Percentiles rank a stretch among this genome's conserved stretches.
Conservation (phyloP, 2,888 invertebrate species). For the Drosophila kanekoi region DNA sequence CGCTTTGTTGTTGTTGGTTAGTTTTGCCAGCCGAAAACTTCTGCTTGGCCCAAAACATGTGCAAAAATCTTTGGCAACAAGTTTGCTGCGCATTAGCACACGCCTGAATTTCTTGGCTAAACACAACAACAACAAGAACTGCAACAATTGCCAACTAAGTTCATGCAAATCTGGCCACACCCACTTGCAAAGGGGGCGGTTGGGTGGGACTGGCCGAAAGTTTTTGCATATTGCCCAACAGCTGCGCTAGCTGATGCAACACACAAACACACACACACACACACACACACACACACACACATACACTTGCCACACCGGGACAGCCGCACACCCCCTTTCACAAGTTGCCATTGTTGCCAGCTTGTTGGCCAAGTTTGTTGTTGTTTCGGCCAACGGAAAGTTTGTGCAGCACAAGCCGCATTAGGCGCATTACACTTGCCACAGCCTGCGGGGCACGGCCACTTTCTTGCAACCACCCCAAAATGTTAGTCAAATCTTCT, state of each 20-base stretch:
- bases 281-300: not conserved
- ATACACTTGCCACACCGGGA: not conserved
- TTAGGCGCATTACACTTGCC: slow-evolving; percentile 56
- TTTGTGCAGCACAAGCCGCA: slow-evolving; percentile 38
- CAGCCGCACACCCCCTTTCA: no score
- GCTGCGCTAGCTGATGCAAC: slow-evolving; percentile 42
- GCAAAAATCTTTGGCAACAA: slow-evolving; percentile 70
- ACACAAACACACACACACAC: not conserved
- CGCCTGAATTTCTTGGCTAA: slow-evolving; percentile 72
- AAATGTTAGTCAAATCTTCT: slow-evolving; percentile 18
- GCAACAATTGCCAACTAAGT: slow-evolving; percentile 30
- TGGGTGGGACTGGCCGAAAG: slow-evolving; percentile 14
- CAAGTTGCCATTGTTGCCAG: slow-evolving; percentile 10
- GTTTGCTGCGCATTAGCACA: slow-evolving; percentile 75
- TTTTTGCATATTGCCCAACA: slow-evolving; percentile 54
- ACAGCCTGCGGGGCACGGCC: slow-evolving; percentile 11
- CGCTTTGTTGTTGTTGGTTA: slow-evolving; percentile 39
- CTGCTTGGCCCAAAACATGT: slow-evolving; percentile 68
- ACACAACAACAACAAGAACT: slow-evolving; percentile 25
- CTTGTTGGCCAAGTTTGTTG: slow-evolving; percentile 41
- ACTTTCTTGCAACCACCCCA: slow-evolving; percentile 1
- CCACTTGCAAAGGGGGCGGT: slow-evolving; percentile 23
- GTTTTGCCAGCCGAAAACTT: slow-evolving; percentile 62
- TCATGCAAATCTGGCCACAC: slow-evolving; percentile 50
- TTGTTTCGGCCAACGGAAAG: slow-evolving; percentile 39